Base-by-base conservation (phyloP, 1,140 invertebrate genomes). In the Harpegnathos saltator region DNA sequence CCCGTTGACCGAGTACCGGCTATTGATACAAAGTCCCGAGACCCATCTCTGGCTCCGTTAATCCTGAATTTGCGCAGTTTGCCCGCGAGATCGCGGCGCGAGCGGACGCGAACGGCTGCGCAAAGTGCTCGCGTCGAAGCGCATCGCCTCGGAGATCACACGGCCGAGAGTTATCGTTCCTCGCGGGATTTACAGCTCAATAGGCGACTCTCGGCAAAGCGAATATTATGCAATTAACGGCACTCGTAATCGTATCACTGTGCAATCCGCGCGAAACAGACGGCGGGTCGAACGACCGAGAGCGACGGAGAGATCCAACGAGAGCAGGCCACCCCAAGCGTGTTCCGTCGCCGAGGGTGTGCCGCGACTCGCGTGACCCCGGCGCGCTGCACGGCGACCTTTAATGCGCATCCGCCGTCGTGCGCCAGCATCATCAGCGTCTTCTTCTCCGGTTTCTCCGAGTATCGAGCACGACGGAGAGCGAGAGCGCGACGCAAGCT, bases 221-320 rank as follows among this genome's bases (percentile, higher is more conserved):
- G 63, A 58, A 15, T 80, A 80, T 69, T 14, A 2, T 33, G 14
- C 50, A 2, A n/a, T 24, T 11, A 69, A 7, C 62, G 69, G 14
- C 26, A 66, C 29, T 38, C 17, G 75, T 80, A 80, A 80, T 80
- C 65, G 33, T 44, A 58, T 80, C 69, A 69, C n/a, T 11, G 17
- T 44, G 26, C 15, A 58, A 22, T 38, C 50, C 29, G 3, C 33
- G 33, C n/a, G 17, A 11, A 44, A 44, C 38, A 44, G 38, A 33
- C 62, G 48, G n/a, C 62, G 48, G n/a, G 17, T 29, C 52, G 48
- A 44, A 44, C 38, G 38, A 44, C 4, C 38, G 38, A 7, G 33
- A 33, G 29, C 29, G 29, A 33, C 1, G 1, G 29, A 33, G 29
- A 1, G 29, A 33, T 1, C 29, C 1, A 33, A 5, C 29, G 29